Evolutionary conservation across 2,113 vertebrate species (phyloP).

Genomic region (Coturnix japonica): DNA sequence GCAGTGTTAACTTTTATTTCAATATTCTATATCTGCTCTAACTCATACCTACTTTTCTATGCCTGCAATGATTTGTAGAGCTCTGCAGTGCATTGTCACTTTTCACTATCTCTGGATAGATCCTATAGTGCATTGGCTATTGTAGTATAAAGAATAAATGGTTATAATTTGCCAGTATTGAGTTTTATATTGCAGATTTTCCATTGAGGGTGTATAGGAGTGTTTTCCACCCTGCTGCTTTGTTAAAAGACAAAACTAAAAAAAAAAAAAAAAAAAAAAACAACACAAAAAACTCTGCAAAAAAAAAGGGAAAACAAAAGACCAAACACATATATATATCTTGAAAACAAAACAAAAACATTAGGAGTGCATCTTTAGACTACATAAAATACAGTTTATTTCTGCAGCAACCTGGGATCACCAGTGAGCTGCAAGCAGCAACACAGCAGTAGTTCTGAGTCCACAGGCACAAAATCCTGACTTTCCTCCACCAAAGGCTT

Average conservation of each 20-base stretch:
- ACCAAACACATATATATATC: background rate
- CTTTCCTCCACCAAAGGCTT: slow-evolving; percentile 1
- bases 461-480: slow-evolving; percentile 8
- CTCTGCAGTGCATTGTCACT: background rate
- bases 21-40: background rate
- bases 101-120: background rate
- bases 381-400: background rate
- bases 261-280: background rate
- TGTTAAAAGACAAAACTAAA: background rate
- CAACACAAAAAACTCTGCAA: background rate
- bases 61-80: background rate
- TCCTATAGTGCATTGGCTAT: background rate
- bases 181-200: background rate
- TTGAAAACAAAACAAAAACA: background rate
- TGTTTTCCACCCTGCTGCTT: background rate
- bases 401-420: slow-evolving; percentile 45
- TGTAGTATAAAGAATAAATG: background rate
- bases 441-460: background rate
- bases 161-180: background rate
- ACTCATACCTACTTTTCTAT: background rate
- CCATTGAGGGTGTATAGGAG: background rate
- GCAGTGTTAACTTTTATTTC: background rate
- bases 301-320: background rate
- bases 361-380: background rate
- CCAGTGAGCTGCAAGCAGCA: slow-evolving; percentile 3